Conservation (phyloP, 2,113 vertebrate genomes). For the Notarius lentiginosus region DNA sequence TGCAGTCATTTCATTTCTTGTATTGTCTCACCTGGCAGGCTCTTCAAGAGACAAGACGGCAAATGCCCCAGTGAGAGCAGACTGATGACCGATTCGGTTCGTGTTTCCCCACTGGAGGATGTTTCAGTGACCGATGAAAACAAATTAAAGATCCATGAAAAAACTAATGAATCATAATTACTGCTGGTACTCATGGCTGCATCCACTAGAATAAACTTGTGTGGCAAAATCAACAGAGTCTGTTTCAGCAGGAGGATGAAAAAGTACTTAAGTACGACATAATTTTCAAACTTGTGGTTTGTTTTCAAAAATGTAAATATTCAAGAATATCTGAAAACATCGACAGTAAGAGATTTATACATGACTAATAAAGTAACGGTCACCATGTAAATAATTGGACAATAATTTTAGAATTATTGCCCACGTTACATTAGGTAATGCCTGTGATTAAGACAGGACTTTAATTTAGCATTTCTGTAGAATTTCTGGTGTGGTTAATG, state of each 20-base stretch:
- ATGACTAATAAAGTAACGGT: not conserved
- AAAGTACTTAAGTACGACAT: not conserved
- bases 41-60: conserved; percentile 60
- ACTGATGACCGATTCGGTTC: not conserved
- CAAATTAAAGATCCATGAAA: too few relatives aligned
- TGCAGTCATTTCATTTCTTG: not conserved
- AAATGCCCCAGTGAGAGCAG: conserved; percentile 40
- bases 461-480: not conserved
- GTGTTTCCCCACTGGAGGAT: not conserved
- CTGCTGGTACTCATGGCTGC: not conserved
- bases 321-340: not conserved
- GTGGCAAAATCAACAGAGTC: not conserved
- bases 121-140: not conserved
- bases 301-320: not conserved
- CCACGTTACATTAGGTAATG: not conserved
- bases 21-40: conserved; percentile 53
- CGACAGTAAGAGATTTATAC: not conserved
- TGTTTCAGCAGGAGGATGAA: not conserved
- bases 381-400: not conserved
- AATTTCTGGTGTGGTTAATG: not conserved
- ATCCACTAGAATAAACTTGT: not conserved
- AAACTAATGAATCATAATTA: not conserved
- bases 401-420: not conserved
- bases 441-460: not conserved
- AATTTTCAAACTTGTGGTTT: not conserved